Base-by-base conservation (phyloP, 2,113 vertebrate genomes). In the Bolborhynchus lineola region DNA sequence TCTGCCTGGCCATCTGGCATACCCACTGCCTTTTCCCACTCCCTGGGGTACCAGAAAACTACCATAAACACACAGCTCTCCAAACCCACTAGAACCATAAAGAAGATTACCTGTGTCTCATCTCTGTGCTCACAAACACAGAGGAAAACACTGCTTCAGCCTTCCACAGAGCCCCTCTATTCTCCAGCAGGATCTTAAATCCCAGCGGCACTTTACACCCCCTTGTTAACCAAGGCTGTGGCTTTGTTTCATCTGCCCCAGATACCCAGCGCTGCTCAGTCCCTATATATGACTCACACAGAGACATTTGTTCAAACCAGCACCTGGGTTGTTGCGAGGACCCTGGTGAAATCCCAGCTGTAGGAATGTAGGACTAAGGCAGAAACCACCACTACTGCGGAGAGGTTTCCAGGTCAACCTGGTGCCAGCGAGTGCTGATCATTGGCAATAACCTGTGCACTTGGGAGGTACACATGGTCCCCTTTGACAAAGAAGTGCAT, bases 231-330 rank as follows among this genome's bases (percentile, higher is more conserved):
- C 0, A 1, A n/a, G 37, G 50, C 50, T 53, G 19, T 10, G 47
- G 65, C 57, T 80, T 39, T 39, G 29, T 16, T 70, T 47, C 59
- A 12, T 7, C 23, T 21, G 6, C 74, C 55, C 28, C 50, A 81
- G 31, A 3, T 0, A 10, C 10, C 0, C 0, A 15, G 31, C 0
- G 0, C 50, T 57, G 59, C 72, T 83, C 60, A 9, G 24, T 17
- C 24, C 62, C 82, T 67, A 5, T 46, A 2, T 3, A 7, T 0
- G 3, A 46, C 29, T 35, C 3, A 0, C 15, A 23, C 44, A 25
- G 46, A 49, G 3, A 5, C 53, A 9, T 5, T 75, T 57, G 16
- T 47, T 75, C 41, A 25, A 29, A 10, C 5, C 77, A 75, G 65
- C 60, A 67, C 9, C 55, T 16, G 35, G n/a, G 8, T 24, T 53